These are phyloP conservation scores for Hozukius guyotensis DNA, from an alignment of 2,797 vertebrate genomes.

Conservation along the genomic window DNA sequence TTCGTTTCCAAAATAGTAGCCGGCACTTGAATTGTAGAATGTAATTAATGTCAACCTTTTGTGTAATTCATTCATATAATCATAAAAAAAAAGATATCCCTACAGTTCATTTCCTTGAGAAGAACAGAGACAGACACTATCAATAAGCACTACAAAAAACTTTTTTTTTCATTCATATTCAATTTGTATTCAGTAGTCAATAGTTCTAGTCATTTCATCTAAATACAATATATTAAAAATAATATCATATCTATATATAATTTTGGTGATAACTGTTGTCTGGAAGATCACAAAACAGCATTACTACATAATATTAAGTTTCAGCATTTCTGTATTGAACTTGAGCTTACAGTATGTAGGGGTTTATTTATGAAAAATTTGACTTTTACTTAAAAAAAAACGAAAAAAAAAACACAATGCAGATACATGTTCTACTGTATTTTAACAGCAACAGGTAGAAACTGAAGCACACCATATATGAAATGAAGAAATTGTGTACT, in stretches of 20 bases:
- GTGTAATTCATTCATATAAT: not conserved
- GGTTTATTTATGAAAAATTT: too few relatives aligned
- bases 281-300: not conserved
- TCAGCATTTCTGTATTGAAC: too few relatives aligned
- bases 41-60: not conserved
- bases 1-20: not conserved
- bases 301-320: not conserved
- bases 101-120: not conserved
- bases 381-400: not conserved
- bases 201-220: not conserved
- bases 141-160: not conserved
- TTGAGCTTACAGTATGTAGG: too few relatives aligned
- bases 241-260: not conserved
- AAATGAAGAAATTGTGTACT: conserved; percentile 73
- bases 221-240: too few relatives aligned
- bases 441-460: not conserved
- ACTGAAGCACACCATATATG: not conserved
- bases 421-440: not conserved
- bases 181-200: not conserved
- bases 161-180: not conserved
- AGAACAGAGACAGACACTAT: not conserved
- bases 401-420: not conserved
- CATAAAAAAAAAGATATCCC: not conserved
- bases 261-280: not conserved
- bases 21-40: not conserved